Evolutionary conservation across 1,140 invertebrate species (phyloP).

Genomic region (Phymastichus coffea): DNA sequence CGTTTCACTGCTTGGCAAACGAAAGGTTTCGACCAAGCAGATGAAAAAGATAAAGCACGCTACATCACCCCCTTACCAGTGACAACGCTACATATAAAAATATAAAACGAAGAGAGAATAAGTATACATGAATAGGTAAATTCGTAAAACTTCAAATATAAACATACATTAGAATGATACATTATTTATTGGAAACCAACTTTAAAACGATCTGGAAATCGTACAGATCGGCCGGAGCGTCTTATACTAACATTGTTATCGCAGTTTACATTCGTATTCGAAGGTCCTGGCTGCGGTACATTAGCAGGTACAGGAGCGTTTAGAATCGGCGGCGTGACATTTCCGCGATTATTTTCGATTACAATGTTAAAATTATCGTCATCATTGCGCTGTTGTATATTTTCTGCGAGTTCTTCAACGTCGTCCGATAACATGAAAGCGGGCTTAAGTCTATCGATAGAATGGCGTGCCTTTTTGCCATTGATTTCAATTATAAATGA

Average conservation of each 20-base stretch:
- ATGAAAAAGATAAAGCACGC: too few relatives aligned
- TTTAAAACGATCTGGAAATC: constrained; percentile 6
- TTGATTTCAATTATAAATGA: constrained; percentile 14
- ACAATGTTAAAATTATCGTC: background rate
- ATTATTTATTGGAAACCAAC: background rate
- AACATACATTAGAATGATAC: background rate
- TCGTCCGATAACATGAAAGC: constrained; percentile 11
- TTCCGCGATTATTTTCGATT: constrained; percentile 29
- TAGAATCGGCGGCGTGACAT: constrained; percentile 29
- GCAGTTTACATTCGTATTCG: constrained; percentile 34
- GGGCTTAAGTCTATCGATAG: constrained; percentile 33
- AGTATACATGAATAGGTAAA: background rate
- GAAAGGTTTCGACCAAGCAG: too few relatives aligned
- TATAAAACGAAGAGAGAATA: background rate
- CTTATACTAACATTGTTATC: constrained; percentile 33
- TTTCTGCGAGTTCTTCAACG: background rate
- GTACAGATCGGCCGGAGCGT: background rate
- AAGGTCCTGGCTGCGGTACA: too few relatives aligned
- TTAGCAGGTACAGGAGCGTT: constrained; percentile 39
- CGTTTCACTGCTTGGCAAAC: too few relatives aligned
- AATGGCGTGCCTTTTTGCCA: constrained; percentile 2
- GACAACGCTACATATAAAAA: too few relatives aligned
- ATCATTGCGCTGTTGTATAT: background rate
- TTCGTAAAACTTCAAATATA: background rate
- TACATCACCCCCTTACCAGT: too few relatives aligned